Evolutionary conservation across 2,888 invertebrate species (phyloP).

Genomic region (Leptinotarsa rubiginosa): DNA sequence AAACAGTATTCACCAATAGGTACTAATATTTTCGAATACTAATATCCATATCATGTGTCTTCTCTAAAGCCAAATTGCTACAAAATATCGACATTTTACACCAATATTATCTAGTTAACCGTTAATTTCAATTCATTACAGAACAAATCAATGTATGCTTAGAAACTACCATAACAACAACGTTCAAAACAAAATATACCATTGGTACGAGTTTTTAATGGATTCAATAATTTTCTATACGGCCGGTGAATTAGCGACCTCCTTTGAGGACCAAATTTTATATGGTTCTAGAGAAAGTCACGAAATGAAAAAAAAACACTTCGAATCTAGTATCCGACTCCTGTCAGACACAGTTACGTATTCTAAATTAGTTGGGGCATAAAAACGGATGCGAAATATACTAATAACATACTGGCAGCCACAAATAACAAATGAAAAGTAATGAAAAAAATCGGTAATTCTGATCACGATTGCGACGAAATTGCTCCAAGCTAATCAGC

Average conservation of each 20-base stretch:
- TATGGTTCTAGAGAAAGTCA: conserved; percentile 7
- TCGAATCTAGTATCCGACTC: not conserved
- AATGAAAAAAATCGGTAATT: not conserved
- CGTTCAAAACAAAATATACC: conserved; percentile 35
- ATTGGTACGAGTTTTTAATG: conserved; percentile 30
- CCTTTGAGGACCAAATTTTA: not conserved
- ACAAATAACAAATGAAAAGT: not conserved
- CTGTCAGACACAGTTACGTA: conserved; percentile 3
- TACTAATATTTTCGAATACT: too few species aligned
- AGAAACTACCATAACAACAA: conserved; percentile 31
- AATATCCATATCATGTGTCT: too few species aligned
- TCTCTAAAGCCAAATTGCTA: too few species aligned
- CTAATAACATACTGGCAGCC: not conserved
- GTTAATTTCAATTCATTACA: conserved; percentile 28
- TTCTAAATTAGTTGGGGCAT: not conserved
- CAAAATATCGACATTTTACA: conserved; percentile 24
- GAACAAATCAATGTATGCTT: conserved; percentile 25
- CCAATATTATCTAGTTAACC: conserved; percentile 29
- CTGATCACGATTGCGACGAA: not conserved
- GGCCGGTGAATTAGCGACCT: not conserved
- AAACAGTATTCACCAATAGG: too few species aligned
- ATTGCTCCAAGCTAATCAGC: not conserved
- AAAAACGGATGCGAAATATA: conserved; percentile 3
- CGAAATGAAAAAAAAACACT: conserved; percentile 1
- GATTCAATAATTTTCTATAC: not conserved